Evolutionary conservation across 2,113 vertebrate genomes (phyloP).

Genomic region (Struthidea cinerea): DNA sequence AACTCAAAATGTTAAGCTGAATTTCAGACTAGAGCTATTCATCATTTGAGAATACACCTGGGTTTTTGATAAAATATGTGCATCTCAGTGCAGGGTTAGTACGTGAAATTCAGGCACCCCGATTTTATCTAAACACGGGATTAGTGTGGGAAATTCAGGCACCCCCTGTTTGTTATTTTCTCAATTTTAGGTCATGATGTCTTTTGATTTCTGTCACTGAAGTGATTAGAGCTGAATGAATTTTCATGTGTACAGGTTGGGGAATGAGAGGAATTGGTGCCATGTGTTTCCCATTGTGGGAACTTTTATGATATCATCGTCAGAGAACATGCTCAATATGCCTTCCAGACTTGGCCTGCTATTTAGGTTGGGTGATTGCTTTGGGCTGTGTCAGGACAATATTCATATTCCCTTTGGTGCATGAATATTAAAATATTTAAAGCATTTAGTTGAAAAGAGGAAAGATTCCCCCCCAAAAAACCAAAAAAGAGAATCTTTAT

Average conservation of each 20-base stretch:
- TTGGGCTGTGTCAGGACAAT: neutral
- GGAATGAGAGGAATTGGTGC: slow-evolving; percentile 39
- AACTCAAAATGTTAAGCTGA: neutral
- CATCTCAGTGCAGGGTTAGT: neutral
- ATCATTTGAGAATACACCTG: neutral
- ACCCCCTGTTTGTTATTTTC: neutral
- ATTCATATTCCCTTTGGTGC: neutral
- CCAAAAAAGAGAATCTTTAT: neutral
- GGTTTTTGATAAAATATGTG: neutral
- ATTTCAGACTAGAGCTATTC: neutral
- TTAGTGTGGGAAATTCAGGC: neutral
- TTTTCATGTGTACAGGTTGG: neutral
- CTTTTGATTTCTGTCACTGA: slow-evolving; percentile 26
- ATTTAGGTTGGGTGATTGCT: neutral
- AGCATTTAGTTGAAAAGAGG: neutral
- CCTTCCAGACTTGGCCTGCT: slow-evolving; percentile 56
- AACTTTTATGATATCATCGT: slow-evolving; percentile 50
- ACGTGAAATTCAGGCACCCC: neutral
- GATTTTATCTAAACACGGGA: neutral
- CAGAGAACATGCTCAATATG: slow-evolving; percentile 58
- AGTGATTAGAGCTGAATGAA: slow-evolving; percentile 15
- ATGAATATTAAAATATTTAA: slow-evolving; percentile 18
- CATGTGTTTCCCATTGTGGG: slow-evolving; percentile 60
- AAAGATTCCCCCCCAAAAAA: neutral
- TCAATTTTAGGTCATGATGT: neutral